Conservation (phyloP, 2,113 vertebrate genomes). For the Passer domesticus region DNA sequence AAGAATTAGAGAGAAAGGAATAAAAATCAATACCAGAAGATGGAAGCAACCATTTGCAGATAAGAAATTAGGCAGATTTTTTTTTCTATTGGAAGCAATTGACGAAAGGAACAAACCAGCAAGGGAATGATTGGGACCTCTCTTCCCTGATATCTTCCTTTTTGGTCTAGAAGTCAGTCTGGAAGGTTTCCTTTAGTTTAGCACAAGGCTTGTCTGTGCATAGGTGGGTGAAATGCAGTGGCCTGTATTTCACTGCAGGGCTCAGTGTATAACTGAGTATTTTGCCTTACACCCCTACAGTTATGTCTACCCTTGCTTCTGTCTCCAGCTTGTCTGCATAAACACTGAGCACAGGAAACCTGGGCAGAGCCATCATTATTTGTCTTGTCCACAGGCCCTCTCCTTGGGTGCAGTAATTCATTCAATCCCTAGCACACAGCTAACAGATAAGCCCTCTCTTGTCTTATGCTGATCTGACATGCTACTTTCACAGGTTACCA, state of each 20-base stretch:
- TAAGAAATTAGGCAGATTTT: background rate
- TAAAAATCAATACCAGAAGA: background rate
- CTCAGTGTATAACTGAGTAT: background rate
- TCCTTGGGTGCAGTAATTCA: background rate
- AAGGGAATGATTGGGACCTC: background rate
- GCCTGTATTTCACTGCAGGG: background rate
- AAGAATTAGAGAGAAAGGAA: background rate
- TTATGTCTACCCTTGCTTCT: background rate
- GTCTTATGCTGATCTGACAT: background rate
- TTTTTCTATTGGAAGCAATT: background rate
- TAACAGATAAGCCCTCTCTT: background rate
- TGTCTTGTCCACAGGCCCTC: background rate
- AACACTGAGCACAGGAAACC: background rate
- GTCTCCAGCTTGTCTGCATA: background rate
- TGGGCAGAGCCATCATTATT: background rate
- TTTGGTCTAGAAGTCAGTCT: background rate
- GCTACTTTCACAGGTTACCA: fast-evolving
- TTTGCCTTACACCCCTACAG: background rate
- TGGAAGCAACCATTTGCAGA: background rate
- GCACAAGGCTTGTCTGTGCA: background rate
- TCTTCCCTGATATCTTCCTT: background rate
- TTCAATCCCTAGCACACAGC: background rate
- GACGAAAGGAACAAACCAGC: background rate
- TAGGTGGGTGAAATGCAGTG: background rate
- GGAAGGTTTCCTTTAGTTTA: background rate